These are phyloP conservation scores for Dromius quadrimaculatus DNA, from an alignment of 2,888 invertebrate species.

Conservation along the genomic window DNA sequence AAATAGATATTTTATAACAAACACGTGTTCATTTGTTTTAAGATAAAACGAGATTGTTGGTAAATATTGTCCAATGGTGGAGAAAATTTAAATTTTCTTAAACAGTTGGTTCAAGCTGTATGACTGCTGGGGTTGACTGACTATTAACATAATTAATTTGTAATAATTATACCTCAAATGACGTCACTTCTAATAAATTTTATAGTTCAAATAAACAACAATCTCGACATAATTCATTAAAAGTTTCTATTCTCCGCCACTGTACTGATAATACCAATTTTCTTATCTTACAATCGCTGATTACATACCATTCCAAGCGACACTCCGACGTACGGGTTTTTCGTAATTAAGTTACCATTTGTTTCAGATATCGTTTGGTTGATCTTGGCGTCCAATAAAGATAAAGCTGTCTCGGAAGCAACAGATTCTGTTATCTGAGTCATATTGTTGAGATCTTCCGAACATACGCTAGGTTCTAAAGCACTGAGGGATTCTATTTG, in stretches of 20 bases:
- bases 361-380: constrained; percentile 47
- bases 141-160: no score
- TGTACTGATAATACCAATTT: constrained; percentile 44
- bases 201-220: no score
- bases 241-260: neutral
- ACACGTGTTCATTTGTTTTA: constrained; percentile 28
- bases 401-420: neutral
- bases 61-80: constrained; percentile 23
- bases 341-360: neutral
- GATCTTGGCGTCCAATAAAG: neutral
- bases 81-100: no score
- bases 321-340: constrained; percentile 57
- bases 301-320: constrained; percentile 62
- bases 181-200: no score
- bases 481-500: constrained; percentile 8
- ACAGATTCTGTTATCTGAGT: constrained; percentile 5
- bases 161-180: no score
- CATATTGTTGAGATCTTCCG: constrained; percentile 20
- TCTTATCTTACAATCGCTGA: constrained; percentile 22
- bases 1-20: constrained; percentile 1
- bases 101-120: no score
- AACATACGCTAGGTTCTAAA: constrained; percentile 25
- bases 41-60: constrained; percentile 14
- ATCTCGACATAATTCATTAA: no score
- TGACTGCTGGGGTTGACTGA: no score